Evolutionary conservation across 2,113 vertebrate species (phyloP).

Genomic region (Albula goreensis): DNA sequence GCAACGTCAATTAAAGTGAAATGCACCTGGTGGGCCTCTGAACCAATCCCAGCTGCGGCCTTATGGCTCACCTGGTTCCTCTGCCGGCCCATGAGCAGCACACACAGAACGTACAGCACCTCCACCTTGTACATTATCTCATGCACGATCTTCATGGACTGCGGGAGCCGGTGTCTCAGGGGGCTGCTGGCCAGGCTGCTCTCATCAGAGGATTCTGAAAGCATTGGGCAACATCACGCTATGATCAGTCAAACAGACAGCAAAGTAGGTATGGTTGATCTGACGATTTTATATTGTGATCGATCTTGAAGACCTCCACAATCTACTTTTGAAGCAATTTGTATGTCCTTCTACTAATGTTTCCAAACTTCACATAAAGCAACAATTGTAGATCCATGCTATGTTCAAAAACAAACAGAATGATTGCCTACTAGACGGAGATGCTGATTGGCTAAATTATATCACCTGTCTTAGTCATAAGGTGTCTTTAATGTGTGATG

Average conservation of each 20-base stretch:
- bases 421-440: no score
- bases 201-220: slow-evolving; percentile 89
- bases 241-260: neutral
- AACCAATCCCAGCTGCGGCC: neutral
- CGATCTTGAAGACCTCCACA: no score
- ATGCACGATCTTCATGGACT: slow-evolving; percentile 99
- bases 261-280: neutral
- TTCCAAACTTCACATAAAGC: no score
- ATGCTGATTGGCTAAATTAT: no score
- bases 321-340: no score
- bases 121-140: slow-evolving; percentile 99
- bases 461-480: no score
- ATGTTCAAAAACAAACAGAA: no score
- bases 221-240: neutral
- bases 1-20: neutral
- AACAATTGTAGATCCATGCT: no score
- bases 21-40: no score
- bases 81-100: slow-evolving; percentile 94
- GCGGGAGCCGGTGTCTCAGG: slow-evolving; percentile 84
- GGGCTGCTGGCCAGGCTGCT: slow-evolving; percentile 84
- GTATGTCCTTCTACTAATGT: no score
- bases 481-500: no score
- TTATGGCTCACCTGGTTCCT: slow-evolving; percentile 85
- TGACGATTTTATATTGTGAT: no score
- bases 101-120: slow-evolving; percentile 94